Base-by-base conservation (phyloP, 2,888 invertebrate genomes). In the Drosophila lacicola region DNA sequence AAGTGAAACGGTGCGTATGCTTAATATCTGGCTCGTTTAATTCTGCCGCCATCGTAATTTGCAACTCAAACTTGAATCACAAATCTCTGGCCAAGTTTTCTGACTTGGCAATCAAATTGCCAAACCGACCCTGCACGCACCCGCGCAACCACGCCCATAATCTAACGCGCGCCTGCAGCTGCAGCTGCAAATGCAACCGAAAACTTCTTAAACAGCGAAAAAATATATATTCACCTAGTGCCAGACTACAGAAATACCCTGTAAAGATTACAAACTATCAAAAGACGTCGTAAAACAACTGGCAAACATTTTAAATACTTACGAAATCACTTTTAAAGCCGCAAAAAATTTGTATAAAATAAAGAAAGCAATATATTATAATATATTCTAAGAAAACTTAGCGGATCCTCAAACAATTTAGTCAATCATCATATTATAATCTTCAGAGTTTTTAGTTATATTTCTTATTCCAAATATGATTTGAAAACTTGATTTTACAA, bases 51-150 rank as follows among this genome's bases (percentile, higher is more conserved):
- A 25, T 53, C 54, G 54, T 63, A 62, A 83, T 87, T 87, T 70
- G 81, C 78, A 88, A 83, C 81, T 73, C 84, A 86, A 82, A 87
- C 87, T 82, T 54, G 41, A 77, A 64, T 58, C 58, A 39, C n/a
- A 54, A 86, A 69, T 66, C 56, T 55, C 13, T 25, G 9, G 13
- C 42, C 42, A 76, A 75, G 53, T 70, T 76, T 70, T 62, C 47
- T 47, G 55, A 65, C 62, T 76, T 78, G 34, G 55, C 68, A 68
- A 73, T 81, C 81, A 78, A 77, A 68, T 72, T 72, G 73, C 46
- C 68, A 77, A 67, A 62, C 81, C 78, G 36, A 65, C 41, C 21
- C 36, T 19, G 45, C 45, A 17, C 56, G 63, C 49, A 37, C 46
- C 37, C 17, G 17, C 13, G 19, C 29, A 39, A 10, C n/a, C 8